phyloP scores from a whole-genome alignment of 1,140 invertebrate genomes.

The Papilio helenus region DNA sequence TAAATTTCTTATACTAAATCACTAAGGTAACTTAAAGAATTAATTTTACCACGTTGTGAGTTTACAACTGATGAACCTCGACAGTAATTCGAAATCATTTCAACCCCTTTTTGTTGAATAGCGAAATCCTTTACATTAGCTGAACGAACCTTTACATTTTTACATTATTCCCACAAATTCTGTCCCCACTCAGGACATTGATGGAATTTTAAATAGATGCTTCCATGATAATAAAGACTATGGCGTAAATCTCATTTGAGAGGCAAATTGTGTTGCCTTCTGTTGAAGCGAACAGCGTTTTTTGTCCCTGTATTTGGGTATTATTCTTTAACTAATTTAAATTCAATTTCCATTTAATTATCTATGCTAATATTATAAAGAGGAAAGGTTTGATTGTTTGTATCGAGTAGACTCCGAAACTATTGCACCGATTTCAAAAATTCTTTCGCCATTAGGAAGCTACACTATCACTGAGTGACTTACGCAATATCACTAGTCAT shows the following conservation, averaged over 20 bases:
- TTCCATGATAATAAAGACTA: slow-evolving; percentile 11
- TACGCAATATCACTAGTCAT: too few species aligned
- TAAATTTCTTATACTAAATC: background rate
- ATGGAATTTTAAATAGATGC: slow-evolving; percentile 23
- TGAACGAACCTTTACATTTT: background rate
- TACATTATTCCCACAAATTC: background rate
- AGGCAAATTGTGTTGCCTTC: slow-evolving; percentile 20
- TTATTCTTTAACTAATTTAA: background rate
- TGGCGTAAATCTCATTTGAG: slow-evolving; percentile 13
- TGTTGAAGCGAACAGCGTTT: background rate
- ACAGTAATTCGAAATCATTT: background rate
- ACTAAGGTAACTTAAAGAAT: background rate
- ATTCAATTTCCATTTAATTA: background rate
- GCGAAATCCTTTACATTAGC: background rate
- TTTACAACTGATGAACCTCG: background rate
- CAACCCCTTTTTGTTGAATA: background rate
- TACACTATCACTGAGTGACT: too few species aligned
- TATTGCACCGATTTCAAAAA: too few species aligned
- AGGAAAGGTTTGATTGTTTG: too few species aligned
- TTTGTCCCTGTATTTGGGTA: background rate
- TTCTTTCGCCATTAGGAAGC: too few species aligned
- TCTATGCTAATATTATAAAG: background rate
- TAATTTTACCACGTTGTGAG: background rate
- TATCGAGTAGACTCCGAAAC: too few species aligned
- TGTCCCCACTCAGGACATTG: slow-evolving; percentile 13